phyloP scores from a whole-genome alignment of 2,888 invertebrate genomes.

The Hyles lineata region DNA sequence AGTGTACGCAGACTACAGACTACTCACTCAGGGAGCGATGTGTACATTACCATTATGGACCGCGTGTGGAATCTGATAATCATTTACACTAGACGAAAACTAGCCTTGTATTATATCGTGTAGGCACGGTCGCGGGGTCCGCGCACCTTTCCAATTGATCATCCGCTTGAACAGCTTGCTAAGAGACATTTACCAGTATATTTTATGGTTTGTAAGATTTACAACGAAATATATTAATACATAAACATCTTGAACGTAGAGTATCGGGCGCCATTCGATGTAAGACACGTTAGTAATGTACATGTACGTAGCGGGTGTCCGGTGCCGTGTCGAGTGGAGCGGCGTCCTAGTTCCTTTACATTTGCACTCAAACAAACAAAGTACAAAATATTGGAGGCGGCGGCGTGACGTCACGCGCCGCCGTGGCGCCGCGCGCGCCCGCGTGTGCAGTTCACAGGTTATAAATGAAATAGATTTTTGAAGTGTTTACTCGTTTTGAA shows the following conservation, averaged over 20 bases:
- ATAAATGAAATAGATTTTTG: slow-evolving; percentile 36
- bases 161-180: slow-evolving; percentile 16
- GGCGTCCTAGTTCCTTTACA: slow-evolving; percentile 46
- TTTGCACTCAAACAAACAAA: slow-evolving; percentile 58
- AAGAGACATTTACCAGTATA: background rate
- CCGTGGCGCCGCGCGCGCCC: background rate
- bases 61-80: slow-evolving; percentile 8
- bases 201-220: background rate
- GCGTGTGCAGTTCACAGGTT: slow-evolving; percentile 26
- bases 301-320: background rate
- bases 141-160: slow-evolving; percentile 6
- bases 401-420: background rate
- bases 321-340: slow-evolving; percentile 15
- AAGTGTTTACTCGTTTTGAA: slow-evolving; percentile 44
- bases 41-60: background rate
- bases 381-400: slow-evolving; percentile 44
- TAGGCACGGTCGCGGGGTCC: background rate
- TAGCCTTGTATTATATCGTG: slow-evolving; percentile 1
- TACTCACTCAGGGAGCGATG: background rate
- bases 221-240: slow-evolving; percentile 9
- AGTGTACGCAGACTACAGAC: background rate
- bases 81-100: slow-evolving; percentile 1
- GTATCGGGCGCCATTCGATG: slow-evolving; percentile 14
- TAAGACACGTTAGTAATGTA: background rate
- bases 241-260: background rate